Conservation (phyloP, 2,888 invertebrate species). For the Junonia oenone region DNA sequence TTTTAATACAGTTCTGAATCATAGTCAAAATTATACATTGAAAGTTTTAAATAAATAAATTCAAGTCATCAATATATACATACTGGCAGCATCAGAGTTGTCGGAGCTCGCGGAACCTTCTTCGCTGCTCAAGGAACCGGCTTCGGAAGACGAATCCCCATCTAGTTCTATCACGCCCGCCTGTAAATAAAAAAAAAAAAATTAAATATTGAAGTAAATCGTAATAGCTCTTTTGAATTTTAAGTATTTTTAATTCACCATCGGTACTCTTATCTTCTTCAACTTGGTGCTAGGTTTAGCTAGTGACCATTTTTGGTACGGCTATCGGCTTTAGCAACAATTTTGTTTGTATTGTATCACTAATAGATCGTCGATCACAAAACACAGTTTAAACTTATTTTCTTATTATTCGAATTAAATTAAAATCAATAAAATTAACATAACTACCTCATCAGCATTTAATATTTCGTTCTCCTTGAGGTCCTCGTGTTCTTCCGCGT, state of each 20-base stretch:
- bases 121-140: conserved; percentile 83
- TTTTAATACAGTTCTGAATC: no score
- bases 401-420: no score
- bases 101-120: conserved; percentile 85
- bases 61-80: conserved; percentile 6
- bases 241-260: no score
- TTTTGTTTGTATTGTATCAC: no score
- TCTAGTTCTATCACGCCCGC: conserved; percentile 72
- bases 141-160: conserved; percentile 86
- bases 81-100: conserved; percentile 71
- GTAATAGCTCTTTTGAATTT: no score
- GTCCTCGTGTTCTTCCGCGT: conserved; percentile 84
- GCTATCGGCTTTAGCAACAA: no score
- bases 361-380: no score
- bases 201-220: not conserved
- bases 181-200: conserved; percentile 33
- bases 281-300: no score
- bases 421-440: no score
- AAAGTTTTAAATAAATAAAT: not conserved
- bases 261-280: no score
- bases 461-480: conserved; percentile 51
- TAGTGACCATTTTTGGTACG: no score
- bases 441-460: conserved; percentile 54
- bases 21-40: not conserved
- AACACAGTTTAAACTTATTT: no score